Conservation (phyloP, 2,797 vertebrate genomes). For the Coracias cyanogaster region DNA sequence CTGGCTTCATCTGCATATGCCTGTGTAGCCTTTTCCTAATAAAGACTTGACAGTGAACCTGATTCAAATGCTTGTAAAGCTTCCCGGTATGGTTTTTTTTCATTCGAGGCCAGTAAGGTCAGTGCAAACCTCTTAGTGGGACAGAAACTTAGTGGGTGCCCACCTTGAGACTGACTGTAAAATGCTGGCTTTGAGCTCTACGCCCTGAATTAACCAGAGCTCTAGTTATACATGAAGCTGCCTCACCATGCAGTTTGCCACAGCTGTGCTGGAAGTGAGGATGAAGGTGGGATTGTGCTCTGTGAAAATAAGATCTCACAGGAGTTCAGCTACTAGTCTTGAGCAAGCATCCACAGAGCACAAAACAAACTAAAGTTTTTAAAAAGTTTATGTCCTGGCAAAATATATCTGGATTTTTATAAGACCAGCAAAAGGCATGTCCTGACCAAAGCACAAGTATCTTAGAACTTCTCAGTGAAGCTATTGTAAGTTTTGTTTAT, state of each 20-base stretch:
- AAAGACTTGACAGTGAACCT: not conserved
- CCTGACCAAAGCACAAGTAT: not conserved
- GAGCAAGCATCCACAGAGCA: not conserved
- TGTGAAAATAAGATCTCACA: not conserved
- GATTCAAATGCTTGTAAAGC: not conserved
- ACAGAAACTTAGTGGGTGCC: not conserved
- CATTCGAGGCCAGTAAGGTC: not conserved
- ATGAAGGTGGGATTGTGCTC: not conserved
- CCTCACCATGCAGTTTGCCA: not conserved
- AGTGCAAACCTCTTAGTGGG: not conserved
- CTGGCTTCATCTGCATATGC: not conserved
- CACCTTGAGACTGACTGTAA: not conserved
- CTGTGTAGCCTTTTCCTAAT: not conserved
- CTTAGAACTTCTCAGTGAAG: not conserved
- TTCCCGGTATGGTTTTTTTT: not conserved
- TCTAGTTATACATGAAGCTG: not conserved
- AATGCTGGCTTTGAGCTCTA: not conserved
- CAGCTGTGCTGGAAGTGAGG: not conserved
- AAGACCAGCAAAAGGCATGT: not conserved
- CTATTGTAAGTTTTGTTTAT: not conserved
- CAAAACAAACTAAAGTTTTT: not conserved
- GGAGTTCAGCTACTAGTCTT: not conserved
- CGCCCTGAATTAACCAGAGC: not conserved
- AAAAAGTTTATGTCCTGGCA: not conserved
- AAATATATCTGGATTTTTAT: not conserved